A percentile compares a stretch with the other conserved stretches of the same genome.
Evolutionary conservation across 2,797 vertebrate genomes (phyloP).

Genomic region (Amniataba percoides): DNA sequence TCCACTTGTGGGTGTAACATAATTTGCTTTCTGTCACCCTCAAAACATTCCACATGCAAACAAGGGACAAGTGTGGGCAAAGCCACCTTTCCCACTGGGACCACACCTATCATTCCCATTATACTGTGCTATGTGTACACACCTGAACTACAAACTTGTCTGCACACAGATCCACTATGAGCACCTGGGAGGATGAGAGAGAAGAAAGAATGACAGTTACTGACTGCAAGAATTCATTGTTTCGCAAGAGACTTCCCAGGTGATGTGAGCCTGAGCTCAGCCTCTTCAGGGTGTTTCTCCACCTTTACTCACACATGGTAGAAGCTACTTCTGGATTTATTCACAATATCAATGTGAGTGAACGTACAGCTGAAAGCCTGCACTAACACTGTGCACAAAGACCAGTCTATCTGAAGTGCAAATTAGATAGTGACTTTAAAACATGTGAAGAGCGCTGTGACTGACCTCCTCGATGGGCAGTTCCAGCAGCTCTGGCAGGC

Average conservation of each 20-base stretch:
- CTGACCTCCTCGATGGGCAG: slow-evolving; percentile 97
- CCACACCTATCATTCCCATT: slow-evolving; percentile 60
- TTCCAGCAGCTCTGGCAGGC: slow-evolving; percentile 91
- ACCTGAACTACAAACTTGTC: slow-evolving; percentile 96
- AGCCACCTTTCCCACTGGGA: slow-evolving; percentile 27
- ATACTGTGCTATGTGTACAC: slow-evolving; percentile 74
- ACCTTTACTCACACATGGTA: neutral
- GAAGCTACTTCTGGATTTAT: neutral
- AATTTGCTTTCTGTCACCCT: slow-evolving; percentile 43
- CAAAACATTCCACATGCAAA: slow-evolving; percentile 32
- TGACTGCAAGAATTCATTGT: neutral
- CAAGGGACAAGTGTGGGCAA: slow-evolving; percentile 67
- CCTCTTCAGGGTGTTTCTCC: slow-evolving; percentile 1
- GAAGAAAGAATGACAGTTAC: slow-evolving; percentile 52
- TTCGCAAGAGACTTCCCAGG: neutral
- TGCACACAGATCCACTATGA: slow-evolving; percentile 96
- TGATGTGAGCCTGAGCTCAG: slow-evolving; percentile 17
- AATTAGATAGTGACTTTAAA: neutral
- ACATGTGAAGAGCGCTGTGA: neutral
- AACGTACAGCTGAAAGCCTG: neutral
- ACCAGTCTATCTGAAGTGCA: neutral
- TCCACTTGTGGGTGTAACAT: slow-evolving; percentile 5
- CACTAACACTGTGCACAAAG: neutral
- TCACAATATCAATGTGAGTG: neutral
- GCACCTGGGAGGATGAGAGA: slow-evolving; percentile 86